Evolutionary conservation across 2,113 vertebrate species (phyloP), one percentile per base, ranked within the genome.

Genomic region (Takifugu bimaculatus): DNA sequence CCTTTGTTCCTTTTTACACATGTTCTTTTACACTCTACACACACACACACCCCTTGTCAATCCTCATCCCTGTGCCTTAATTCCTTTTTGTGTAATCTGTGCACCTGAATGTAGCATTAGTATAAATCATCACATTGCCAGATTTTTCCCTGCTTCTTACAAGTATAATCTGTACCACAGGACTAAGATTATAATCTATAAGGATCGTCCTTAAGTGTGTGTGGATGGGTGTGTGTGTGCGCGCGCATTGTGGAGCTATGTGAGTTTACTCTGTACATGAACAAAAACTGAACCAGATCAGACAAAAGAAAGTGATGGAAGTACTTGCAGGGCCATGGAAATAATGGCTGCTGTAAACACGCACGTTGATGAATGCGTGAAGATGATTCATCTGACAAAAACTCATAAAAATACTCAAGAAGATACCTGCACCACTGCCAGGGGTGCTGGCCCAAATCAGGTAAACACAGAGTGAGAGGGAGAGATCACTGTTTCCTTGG

Each of bases 401-500:
- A 60, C 32, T 61, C 35, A 12, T 50, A 15, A 60, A 63, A 64
- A 65, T 15, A 48, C 3, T 35, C 6, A 50, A 63, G 13, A 39
- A 54, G 9, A 43, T 48, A 70, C 27, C 57, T 68, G 60, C 12
- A 4, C 15, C 50, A 54, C 50, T 50, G 45, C 44, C 13, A 48
- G 39, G 13, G 25, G 56, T 61, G 61, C 47, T 65, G 72, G 44
- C 58, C 74, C 53, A 72, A 60, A 72, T 55, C 45, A 63, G 32
- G 54, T 64, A 70, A 71, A 75, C 72, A 76, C 51, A 32, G 48
- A 48, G 50, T 59, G 59, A 44, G 50, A 43, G 56, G 50, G 56
- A 64, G n/a, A 74, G 71, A 56, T 65, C 78, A 26, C 53, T 39
- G 82, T 90, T 85, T 78, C 87, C 88, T 87, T 71, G 86, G 78